Conservation (phyloP, 2,797 vertebrate genomes). For the Megalops cyprinoides region DNA sequence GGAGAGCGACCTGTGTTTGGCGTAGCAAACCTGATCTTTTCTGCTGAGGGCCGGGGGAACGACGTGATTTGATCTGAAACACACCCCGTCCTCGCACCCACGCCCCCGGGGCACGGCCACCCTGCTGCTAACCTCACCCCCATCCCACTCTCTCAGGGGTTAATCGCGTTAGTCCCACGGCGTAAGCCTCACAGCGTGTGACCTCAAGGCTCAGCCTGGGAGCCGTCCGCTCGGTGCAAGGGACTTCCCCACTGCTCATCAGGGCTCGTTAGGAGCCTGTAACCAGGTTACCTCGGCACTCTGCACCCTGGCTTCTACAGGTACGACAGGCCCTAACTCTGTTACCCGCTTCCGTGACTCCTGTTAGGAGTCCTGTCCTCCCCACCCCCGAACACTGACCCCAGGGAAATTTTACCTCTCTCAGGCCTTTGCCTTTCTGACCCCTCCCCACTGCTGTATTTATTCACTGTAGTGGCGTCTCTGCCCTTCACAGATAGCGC, state of each 20-base stretch:
- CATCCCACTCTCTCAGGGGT: constrained; percentile 72
- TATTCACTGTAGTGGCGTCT: constrained; percentile 65
- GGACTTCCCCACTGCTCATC: constrained; percentile 81
- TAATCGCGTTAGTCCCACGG: constrained; percentile 91
- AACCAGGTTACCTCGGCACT: constrained; percentile 81
- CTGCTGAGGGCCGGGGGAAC: constrained; percentile 34
- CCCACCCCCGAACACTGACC: constrained; percentile 79
- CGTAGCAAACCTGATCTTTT: not conserved
- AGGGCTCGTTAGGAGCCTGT: constrained; percentile 89
- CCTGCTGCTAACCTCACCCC: constrained; percentile 81
- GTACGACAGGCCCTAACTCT: constrained; percentile 79
- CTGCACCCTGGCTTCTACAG: constrained; percentile 65
- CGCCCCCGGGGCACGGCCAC: constrained; percentile 77
- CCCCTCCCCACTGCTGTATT: constrained; percentile 74
- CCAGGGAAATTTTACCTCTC: constrained; percentile 90
- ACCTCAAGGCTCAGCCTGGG: constrained; percentile 67
- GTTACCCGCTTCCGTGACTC: constrained; percentile 83
- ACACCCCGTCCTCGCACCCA: constrained; percentile 60
- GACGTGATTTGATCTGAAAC: constrained; percentile 76
- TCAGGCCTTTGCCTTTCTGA: constrained; percentile 93
- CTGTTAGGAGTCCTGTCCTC: constrained; percentile 73
- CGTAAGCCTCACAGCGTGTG: constrained; percentile 79
- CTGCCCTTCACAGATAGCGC: constrained; percentile 1
- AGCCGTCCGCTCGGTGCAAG: constrained; percentile 66
- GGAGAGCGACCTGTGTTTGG: constrained; percentile 30